Base-by-base conservation (phyloP, 2,888 invertebrate species). In the Platypus cylindrus region DNA sequence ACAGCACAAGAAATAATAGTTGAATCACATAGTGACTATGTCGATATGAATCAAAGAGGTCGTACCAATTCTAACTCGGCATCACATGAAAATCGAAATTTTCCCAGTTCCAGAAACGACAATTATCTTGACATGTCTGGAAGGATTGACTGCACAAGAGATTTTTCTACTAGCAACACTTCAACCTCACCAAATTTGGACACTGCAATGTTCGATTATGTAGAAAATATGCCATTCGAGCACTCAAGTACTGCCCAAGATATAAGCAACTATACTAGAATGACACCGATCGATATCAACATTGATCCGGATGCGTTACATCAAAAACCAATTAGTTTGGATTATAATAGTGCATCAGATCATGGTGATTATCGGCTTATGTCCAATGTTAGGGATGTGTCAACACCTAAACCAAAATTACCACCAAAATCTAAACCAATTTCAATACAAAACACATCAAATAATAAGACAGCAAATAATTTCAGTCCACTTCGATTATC, bases 181-280 rank as follows among this genome's bases (percentile, higher is more conserved):
- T 48, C 48, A 1, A 38, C 46, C 8, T 48, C 48, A 1, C 45
- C 47, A 1, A 37, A 40, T 15, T 28, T 40, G 9, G 38, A 38
- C 1, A 35, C 44, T 3, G 28, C 11, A 4, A 5, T 9, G 7
- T 9, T 7, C 7, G 9, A 9, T 7, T 20, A 14, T 29, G 4
- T 31, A 18, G 31, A 31, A 5, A 9, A 13, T 9, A 11, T 13
- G 13, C 13, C n/a, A 12, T 26, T 26, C 13, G 35, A 30, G 3
- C n/a, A 29, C 2, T 24, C 29, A 28, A 20, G 14, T 3, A 22
- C 32, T 17, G 48, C 47, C 20, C 32, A 34, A 17, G 36, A 39
- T 17, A 31, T 62, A 57, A 75, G 75, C 27, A 76, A 75, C 17
- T 77, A 77, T 52, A 73, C 77, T 22, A 75, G 76, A 50, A 78